Base-by-base conservation (phyloP, 2,888 invertebrate genomes). In the Boloria selene region DNA sequence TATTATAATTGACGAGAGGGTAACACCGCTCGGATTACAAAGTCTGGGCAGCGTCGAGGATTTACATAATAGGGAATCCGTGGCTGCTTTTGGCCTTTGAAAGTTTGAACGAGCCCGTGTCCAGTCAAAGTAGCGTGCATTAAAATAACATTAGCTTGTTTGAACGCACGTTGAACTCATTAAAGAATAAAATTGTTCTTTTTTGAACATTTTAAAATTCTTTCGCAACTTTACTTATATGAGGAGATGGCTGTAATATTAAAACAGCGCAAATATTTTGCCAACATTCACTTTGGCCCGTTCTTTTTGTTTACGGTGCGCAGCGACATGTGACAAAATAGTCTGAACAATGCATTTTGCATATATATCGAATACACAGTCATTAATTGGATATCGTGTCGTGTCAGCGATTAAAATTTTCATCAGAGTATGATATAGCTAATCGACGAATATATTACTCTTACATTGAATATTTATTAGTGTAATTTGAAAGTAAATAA, bases 21-120 rank as follows among this genome's bases (percentile, higher is more conserved):
- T 49, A 31, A 22, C 58, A 38, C 55, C 44, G 55, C 44, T 55
- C n/a, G 44, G 44, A 22, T 47, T 53, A 63, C 55, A 56, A 63
- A 55, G 55, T 56, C 87, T 83, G 84, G 79, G 81, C 82, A 80
- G 84, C 81, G 82, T 83, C 79, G 82, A 80, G 85, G 90, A 91
- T 91, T 91, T 91, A 87, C 91, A 91, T 91, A 90, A 91, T 90
- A 89, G 89, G 88, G 87, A 89, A 87, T 87, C 89, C 87, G 89
- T 89, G 88, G 88, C 86, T 79, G 79, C 83, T 84, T 84, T 45
- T 78, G 86, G 88, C 88, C 90, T 90, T 90, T 90, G 90, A 89
- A 88, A 87, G 84, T 84, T 81, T 79, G 83, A 76, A 79, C 82
- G 72, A 51, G 56, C 51, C 44, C 31, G 26, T 42, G 51, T 45